Evolutionary conservation across 2,888 invertebrate genomes (phyloP).

Genomic region (Cantharis nigra): DNA sequence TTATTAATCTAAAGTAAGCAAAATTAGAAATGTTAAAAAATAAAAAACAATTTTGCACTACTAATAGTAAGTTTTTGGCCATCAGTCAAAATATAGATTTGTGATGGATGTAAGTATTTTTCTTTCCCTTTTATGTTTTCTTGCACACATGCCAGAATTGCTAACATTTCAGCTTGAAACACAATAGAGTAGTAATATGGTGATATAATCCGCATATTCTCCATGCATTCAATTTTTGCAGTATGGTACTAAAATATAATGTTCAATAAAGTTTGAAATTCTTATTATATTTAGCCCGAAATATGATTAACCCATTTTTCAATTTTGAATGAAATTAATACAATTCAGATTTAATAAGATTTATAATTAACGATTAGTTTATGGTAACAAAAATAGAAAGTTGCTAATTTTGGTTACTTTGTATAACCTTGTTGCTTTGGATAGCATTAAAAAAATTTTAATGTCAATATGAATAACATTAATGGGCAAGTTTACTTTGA

Average conservation of each 20-base stretch:
- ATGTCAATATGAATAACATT: neutral
- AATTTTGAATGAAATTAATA: neutral
- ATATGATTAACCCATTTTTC: neutral
- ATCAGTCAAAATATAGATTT: neutral
- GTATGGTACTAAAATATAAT: neutral
- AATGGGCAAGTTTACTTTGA: neutral
- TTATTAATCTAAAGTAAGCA: neutral
- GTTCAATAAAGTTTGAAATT: neutral
- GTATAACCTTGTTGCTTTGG: neutral
- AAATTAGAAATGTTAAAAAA: neutral
- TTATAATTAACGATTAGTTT: neutral
- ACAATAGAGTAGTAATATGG: neutral
- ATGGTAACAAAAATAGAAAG: neutral
- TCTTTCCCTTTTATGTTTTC: neutral
- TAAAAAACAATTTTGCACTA: neutral
- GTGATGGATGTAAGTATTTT: neutral
- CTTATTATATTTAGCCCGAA: neutral
- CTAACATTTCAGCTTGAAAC: neutral
- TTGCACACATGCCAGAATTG: neutral
- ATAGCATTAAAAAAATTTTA: neutral
- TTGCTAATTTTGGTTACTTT: neutral
- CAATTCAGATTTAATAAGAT: neutral
- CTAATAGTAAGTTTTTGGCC: neutral
- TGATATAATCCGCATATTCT: neutral
- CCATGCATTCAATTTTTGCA: neutral